Base-by-base conservation (phyloP, 2,797 vertebrate species). In the Urophycis tenuis region DNA sequence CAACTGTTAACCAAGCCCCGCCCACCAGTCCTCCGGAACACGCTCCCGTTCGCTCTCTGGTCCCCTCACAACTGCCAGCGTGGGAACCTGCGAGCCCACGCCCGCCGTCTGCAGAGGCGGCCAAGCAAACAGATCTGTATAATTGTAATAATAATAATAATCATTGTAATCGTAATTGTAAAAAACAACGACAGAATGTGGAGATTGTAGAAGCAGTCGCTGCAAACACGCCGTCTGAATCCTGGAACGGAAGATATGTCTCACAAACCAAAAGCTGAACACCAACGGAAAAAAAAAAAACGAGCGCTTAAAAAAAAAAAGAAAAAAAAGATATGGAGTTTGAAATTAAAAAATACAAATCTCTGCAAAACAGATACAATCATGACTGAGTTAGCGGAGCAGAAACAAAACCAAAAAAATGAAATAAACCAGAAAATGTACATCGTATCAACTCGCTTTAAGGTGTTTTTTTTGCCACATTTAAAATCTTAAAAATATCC, bases 401-500 rank as follows among this genome's bases (percentile, higher is more conserved):
- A 87, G 80, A 89, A 91, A 84, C 74, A 78, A 89, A 90, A 91
- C 79, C 74, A 69, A 22, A 64, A n/a, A 92, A 92, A 94, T n/a
- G n/a, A 93, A 90, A 93, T 91, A 95, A 94, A 25, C 1, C 53
- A 60, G 1, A 30, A 95, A 95, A 95, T 91, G 93, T 95, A 94
- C 93, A 95, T 94, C 91, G 91, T 94, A 93, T 93, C 90, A 89
- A 93, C 90, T 91, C 84, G 81, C 87, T 91, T 93, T 89, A 9
- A 33, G 31, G 67, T 70, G 90, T 91, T 92, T 91, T 90, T 49
- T 93, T 90, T 89, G 88, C 91, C 90, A 92, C 91, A 87, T 92
- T 93, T 93, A 93, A 94, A 94, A 92, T 92, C 90, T 92, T 93
- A 92, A 93, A 94, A 93, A 93, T 93, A 92, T 91, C 90, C 90